Conservation (phyloP, 2,888 invertebrate genomes). For the Harpalus rubripes region DNA sequence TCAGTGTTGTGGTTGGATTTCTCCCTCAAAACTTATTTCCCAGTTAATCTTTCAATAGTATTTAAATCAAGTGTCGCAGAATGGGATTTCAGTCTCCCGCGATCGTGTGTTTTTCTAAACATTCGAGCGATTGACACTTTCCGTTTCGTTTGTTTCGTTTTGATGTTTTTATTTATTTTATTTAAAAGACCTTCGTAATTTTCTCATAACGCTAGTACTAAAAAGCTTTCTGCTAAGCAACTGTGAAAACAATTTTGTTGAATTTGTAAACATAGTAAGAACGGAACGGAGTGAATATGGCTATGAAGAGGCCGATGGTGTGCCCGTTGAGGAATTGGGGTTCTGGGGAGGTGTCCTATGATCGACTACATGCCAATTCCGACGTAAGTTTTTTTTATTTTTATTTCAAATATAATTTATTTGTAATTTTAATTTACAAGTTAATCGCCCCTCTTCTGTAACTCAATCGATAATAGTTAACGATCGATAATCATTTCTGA, state of each 20-base stretch:
- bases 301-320: slow-evolving; percentile 18
- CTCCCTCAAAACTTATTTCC: slow-evolving; percentile 21
- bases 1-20: background rate
- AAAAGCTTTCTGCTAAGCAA: slow-evolving; percentile 17
- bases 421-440: too few species aligned
- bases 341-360: slow-evolving; percentile 23
- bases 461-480: too few species aligned
- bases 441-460: too few species aligned
- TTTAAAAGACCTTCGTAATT: slow-evolving; percentile 44
- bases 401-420: background rate
- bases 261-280: slow-evolving; percentile 41
- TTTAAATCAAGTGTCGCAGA: slow-evolving; percentile 45
- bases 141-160: slow-evolving; percentile 44
- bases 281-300: slow-evolving; percentile 3
- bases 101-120: slow-evolving; percentile 24
- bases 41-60: slow-evolving; percentile 7
- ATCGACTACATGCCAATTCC: slow-evolving; percentile 8
- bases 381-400: slow-evolving; percentile 45
- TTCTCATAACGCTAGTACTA: slow-evolving; percentile 51
- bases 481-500: too few species aligned
- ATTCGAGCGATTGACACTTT: slow-evolving; percentile 35
- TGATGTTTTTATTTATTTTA: slow-evolving; percentile 43
- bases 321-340: slow-evolving; percentile 55
- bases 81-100: slow-evolving; percentile 15
- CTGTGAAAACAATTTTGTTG: slow-evolving; percentile 55